A percentile compares a stretch with the other conserved stretches of the same genome.
phyloP scores from a whole-genome alignment of 2,113 vertebrate species.

The Microtus richardsoni region DNA sequence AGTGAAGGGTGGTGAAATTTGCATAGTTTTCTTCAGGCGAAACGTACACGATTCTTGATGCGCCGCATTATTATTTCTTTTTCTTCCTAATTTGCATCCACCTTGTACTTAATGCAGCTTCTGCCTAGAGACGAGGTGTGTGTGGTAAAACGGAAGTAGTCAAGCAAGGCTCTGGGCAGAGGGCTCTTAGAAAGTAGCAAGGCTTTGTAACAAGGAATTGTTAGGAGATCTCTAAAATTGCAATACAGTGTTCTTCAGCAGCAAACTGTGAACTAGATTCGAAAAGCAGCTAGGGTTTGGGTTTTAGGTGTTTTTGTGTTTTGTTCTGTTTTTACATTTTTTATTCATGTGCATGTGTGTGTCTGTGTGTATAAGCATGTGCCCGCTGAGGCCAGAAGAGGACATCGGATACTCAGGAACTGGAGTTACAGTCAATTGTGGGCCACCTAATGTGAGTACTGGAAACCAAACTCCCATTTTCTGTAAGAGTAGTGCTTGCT shows the following conservation, averaged over 20 bases:
- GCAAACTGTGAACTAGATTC: background rate
- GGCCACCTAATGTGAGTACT: background rate
- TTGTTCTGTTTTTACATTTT: background rate
- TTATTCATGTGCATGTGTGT: no score
- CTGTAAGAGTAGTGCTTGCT: background rate
- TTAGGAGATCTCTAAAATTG: constrained; percentile 33
- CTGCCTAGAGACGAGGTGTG: background rate
- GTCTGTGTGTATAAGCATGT: background rate
- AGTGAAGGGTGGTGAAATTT: constrained; percentile 9
- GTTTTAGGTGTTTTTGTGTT: background rate
- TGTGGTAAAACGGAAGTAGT: background rate
- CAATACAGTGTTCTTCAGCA: background rate
- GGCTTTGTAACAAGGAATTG: constrained; percentile 9
- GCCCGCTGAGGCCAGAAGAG: background rate
- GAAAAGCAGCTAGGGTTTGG: background rate
- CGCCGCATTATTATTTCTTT: constrained; percentile 24
- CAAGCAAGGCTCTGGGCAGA: background rate
- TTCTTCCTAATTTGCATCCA: constrained; percentile 49
- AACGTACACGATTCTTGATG: background rate
- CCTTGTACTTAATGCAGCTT: background rate
- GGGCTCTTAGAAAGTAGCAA: background rate
- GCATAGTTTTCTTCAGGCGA: constrained; percentile 32
- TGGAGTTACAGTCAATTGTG: background rate
- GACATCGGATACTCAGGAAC: no score
- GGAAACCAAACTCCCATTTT: background rate